Evolutionary conservation across 2,113 vertebrate species (phyloP).

Genomic region (Alexandromys fortis): DNA sequence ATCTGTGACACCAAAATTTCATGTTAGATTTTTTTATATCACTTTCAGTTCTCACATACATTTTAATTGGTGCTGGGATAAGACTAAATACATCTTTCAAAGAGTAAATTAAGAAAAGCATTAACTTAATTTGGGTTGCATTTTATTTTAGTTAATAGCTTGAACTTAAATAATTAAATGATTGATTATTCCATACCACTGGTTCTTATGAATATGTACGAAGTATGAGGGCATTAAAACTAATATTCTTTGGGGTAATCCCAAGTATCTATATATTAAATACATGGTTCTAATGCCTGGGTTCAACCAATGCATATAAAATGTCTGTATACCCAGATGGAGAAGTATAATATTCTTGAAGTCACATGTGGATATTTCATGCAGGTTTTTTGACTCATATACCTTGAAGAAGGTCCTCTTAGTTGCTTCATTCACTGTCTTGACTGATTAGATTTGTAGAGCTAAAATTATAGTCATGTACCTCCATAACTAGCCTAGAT

Average conservation of each 20-base stretch:
- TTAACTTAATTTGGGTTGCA: neutral
- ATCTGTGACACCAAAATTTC: neutral
- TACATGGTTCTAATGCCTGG: neutral
- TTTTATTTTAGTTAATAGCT: neutral
- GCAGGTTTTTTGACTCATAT: neutral
- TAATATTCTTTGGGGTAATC: neutral
- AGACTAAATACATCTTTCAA: neutral
- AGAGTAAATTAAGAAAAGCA: neutral
- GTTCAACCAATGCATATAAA: slow-evolving; percentile 23
- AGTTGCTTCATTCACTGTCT: neutral
- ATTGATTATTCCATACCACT: neutral
- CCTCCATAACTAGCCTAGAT: too few species aligned
- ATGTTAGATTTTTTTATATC: neutral
- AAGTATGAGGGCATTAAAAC: slow-evolving; percentile 2
- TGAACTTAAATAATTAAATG: slow-evolving; percentile 47
- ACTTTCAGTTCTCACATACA: neutral
- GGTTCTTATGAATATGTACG: neutral
- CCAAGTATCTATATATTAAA: slow-evolving; percentile 24
- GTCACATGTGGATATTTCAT: neutral
- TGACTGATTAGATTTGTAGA: neutral
- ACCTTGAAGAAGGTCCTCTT: neutral
- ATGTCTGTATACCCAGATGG: neutral
- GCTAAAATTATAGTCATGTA: neutral
- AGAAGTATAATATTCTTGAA: neutral
- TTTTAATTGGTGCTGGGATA: neutral